phyloP scores from a whole-genome alignment of 2,888 invertebrate species.

The Bombylius discolor region DNA sequence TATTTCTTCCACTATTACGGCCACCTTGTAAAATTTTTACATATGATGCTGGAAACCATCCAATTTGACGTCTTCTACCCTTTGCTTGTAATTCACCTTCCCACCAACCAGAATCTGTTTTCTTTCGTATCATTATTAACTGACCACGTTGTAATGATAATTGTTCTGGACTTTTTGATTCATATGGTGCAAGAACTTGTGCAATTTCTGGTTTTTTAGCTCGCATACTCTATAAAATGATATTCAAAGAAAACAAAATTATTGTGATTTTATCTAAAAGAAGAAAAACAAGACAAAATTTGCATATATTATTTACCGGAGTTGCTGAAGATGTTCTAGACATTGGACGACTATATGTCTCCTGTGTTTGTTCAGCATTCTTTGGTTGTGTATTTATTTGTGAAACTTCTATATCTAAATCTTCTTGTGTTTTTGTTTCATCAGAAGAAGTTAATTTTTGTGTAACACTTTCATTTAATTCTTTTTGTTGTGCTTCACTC shows the following conservation, averaged over 20 bases:
- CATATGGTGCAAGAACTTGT: conserved; percentile 85
- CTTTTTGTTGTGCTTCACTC: conserved; percentile 1
- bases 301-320: conserved; percentile 25
- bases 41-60: conserved; percentile 99
- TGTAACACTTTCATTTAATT: conserved; percentile 7
- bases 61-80: conserved; percentile 81
- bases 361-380: conserved; percentile 29
- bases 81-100: conserved; percentile 93
- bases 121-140: conserved; percentile 89
- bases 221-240: conserved; percentile 41
- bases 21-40: conserved; percentile 70
- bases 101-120: conserved; percentile 98
- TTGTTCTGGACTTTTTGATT: conserved; percentile 85
- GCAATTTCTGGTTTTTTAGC: conserved; percentile 82
- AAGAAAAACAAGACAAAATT: neutral
- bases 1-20: conserved; percentile 56
- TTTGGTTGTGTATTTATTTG: conserved; percentile 36
- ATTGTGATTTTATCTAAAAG: neutral
- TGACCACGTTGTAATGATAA: conserved; percentile 82
- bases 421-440: conserved; percentile 32
- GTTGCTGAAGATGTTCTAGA: conserved; percentile 38
- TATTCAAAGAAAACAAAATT: neutral
- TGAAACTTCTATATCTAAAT: conserved; percentile 37
- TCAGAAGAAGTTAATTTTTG: conserved; percentile 11
- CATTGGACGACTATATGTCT: conserved; percentile 36